Conservation (phyloP, 1,140 invertebrate genomes). For the Trinorchestia longiramus region DNA sequence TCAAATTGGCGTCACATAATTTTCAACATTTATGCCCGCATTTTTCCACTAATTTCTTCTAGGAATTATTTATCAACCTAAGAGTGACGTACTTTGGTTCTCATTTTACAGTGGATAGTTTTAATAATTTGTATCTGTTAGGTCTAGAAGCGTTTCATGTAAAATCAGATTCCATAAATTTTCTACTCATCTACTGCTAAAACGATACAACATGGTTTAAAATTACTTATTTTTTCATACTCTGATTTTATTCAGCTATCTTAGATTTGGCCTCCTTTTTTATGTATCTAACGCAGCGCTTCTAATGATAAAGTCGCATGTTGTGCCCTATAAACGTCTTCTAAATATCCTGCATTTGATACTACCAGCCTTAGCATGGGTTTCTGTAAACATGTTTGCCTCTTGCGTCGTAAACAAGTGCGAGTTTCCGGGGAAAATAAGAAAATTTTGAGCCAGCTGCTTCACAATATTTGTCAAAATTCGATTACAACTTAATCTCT, state of each 20-base stretch:
- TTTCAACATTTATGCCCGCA: too few species aligned
- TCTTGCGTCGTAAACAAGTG: slow-evolving; percentile 4
- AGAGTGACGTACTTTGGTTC: too few species aligned
- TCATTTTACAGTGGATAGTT: too few species aligned
- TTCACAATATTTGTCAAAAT: slow-evolving; percentile 26
- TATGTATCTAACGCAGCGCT: background rate
- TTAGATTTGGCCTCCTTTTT: background rate
- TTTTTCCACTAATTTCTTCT: too few species aligned
- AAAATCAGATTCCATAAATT: background rate
- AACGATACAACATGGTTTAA: background rate
- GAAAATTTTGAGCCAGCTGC: background rate
- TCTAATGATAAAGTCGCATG: background rate
- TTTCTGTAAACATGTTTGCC: slow-evolving; percentile 50
- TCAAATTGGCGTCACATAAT: too few species aligned
- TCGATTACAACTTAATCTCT: slow-evolving; percentile 37
- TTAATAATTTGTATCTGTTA: background rate
- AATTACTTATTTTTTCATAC: background rate
- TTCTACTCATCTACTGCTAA: background rate
- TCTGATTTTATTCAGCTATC: background rate
- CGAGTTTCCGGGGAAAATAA: background rate
- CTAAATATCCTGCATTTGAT: slow-evolving; percentile 14
- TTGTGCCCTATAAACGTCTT: slow-evolving; percentile 3
- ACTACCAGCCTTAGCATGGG: background rate
- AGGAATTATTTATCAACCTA: too few species aligned
- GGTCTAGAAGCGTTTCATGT: background rate